Conservation (phyloP, 2,113 vertebrate genomes). For the Balaeniceps rex region DNA sequence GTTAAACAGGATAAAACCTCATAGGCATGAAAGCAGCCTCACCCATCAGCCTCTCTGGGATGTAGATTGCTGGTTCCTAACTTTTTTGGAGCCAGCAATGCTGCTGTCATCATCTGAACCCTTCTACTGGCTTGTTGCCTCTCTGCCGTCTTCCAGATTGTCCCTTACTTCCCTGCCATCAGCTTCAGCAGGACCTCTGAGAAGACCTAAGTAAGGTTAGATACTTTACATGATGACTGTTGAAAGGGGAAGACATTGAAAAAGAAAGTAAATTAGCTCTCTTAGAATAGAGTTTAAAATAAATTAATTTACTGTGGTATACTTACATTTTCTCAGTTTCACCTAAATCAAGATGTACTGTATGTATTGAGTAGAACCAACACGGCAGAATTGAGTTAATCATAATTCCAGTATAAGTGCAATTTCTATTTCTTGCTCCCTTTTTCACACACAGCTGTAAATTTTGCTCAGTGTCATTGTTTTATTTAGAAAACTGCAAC, state of each 20-base stretch:
- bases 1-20: background rate
- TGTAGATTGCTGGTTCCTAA: background rate
- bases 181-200: background rate
- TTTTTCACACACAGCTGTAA: background rate
- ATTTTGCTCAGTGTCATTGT: background rate
- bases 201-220: background rate
- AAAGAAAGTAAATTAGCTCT: background rate
- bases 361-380: background rate
- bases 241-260: background rate
- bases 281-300: background rate
- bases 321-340: background rate
- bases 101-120: background rate
- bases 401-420: rapidly evolving
- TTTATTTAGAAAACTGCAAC: background rate
- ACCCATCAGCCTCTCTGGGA: background rate
- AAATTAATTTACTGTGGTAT: background rate
- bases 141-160: background rate
- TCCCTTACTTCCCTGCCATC: background rate
- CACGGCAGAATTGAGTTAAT: background rate
- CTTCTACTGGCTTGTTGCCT: background rate
- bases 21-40: background rate
- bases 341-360: background rate
- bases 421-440: background rate
- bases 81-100: background rate
- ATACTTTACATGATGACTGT: background rate